phyloP scores from a whole-genome alignment of 2,888 invertebrate genomes.

The Diarsia mendica region DNA sequence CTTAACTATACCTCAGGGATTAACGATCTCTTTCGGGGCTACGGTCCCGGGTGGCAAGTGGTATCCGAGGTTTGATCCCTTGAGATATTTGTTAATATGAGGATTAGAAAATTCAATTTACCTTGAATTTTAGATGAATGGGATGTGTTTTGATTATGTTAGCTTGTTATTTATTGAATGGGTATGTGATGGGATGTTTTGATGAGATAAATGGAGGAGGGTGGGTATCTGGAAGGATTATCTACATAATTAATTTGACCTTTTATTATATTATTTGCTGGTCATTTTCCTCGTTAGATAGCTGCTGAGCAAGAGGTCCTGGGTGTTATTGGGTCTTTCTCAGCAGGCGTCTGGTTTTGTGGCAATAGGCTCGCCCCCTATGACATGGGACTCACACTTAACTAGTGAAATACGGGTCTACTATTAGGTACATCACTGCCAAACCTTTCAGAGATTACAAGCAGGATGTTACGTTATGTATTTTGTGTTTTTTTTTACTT shows the following conservation, averaged over 20 bases:
- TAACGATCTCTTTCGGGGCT: slow-evolving; percentile 20
- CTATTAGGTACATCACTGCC: too few species aligned
- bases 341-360: too few species aligned
- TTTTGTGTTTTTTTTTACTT: too few species aligned
- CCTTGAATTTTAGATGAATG: slow-evolving; percentile 7
- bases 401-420: too few species aligned
- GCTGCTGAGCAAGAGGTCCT: too few species aligned
- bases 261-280: neutral
- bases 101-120: slow-evolving; percentile 30
- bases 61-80: slow-evolving; percentile 10
- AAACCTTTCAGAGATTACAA: too few species aligned
- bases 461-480: too few species aligned
- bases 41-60: neutral
- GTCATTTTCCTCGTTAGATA: too few species aligned
- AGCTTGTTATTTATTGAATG: slow-evolving; percentile 7
- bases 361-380: too few species aligned
- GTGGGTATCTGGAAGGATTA: neutral
- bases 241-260: neutral
- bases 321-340: too few species aligned
- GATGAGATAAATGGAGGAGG: neutral
- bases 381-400: too few species aligned
- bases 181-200: neutral
- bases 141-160: neutral
- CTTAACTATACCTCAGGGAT: slow-evolving; percentile 24
- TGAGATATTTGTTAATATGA: slow-evolving; percentile 29